Evolutionary conservation across 2,113 vertebrate species (phyloP), one percentile per base, ranked within the genome.

Genomic region (Clarias magur): DNA sequence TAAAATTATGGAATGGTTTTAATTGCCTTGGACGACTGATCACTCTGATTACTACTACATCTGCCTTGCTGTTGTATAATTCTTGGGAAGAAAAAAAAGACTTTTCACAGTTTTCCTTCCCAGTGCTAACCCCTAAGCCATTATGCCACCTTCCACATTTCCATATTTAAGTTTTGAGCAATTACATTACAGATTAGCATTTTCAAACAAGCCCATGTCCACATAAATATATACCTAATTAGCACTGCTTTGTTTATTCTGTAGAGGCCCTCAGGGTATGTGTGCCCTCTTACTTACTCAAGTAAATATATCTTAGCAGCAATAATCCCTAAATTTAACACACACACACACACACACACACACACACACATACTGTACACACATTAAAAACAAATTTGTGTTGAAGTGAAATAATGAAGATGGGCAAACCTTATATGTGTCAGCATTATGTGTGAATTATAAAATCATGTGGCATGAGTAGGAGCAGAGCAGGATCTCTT

Each of bases 191-290:
- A 27, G 42, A 89, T 63, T 68, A 78, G 56, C 56, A 62, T 11
- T 67, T 13, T 25, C 80, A 89, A 86, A 87, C 81, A 60, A 13
- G 65, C 80, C 83, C 85, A 73, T 56, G 87, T 80, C 88, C 86
- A 80, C 62, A 89, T 79, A 89, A 27, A 34, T 54, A 88, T 53
- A 53, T 65, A 84, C 67, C 59, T 53, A n/a, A 53, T 76, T 76
- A 76, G 42, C 73, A 76, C 11, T 13, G 73, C 42, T 76, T 76
- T 76, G 23, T 76, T 76, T 53, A 53, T 54, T 76, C 42, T 56
- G 27, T 27, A 56, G n/a, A 34, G 27, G 4, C 25, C 56, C 27
- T 59, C 13, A 19, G 25, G n/a, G 56, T 17, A 30, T 56, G 27
- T 80, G 25, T 80, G 54, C 30, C 2, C 2, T 30, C 16, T 80